Evolutionary conservation across 2,888 invertebrate species (phyloP).

Genomic region (Brachylomia viminalis): DNA sequence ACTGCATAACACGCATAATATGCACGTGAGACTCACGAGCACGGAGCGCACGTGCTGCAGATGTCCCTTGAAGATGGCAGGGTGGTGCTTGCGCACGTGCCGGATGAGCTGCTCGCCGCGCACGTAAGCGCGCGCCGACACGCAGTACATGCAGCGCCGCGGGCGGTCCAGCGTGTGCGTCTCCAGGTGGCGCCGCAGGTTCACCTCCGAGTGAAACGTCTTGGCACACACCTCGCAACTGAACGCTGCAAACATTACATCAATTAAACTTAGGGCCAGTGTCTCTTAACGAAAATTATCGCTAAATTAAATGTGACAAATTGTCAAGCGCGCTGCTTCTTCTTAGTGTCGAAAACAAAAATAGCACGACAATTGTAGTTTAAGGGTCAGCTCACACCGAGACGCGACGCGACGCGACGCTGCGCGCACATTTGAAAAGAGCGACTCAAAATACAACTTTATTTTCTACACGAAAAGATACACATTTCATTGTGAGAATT

Average conservation of each 20-base stretch:
- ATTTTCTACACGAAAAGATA: no score
- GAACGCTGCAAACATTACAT: constrained; percentile 69
- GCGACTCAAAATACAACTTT: no score
- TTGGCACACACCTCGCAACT: constrained; percentile 91
- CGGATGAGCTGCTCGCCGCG: constrained; percentile 94
- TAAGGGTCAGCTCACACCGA: no score
- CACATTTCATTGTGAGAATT: no score
- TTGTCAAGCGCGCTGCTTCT: no score
- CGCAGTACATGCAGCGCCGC: constrained; percentile 94
- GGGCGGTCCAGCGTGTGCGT: constrained; percentile 94
- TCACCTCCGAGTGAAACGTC: constrained; percentile 92
- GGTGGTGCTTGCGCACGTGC: constrained; percentile 94
- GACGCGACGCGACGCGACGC: no score
- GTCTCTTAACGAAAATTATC: background rate
- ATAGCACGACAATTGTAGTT: no score
- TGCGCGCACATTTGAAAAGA: no score
- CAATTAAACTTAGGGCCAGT: background rate
- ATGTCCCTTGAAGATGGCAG: constrained; percentile 90
- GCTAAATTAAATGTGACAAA: no score
- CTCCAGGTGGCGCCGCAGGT: constrained; percentile 92
- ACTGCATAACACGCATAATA: background rate
- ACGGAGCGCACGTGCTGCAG: constrained; percentile 81
- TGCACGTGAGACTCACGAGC: constrained; percentile 62
- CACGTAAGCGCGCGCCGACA: constrained; percentile 92
- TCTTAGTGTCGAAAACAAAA: no score